Conservation (phyloP, 2,888 invertebrate genomes). For the Spisula solida region DNA sequence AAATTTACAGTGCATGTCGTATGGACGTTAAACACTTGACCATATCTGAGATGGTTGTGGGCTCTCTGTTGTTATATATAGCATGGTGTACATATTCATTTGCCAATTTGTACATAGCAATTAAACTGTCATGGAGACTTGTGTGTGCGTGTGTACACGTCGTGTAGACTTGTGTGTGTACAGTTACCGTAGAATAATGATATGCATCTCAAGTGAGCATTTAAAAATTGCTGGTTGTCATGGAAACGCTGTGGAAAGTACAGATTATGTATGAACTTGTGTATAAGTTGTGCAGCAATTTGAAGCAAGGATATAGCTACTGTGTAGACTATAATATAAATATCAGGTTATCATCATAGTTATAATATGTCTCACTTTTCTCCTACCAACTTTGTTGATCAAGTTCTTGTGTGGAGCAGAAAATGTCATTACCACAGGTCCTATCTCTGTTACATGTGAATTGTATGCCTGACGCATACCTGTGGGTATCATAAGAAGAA, state of each 20-base stretch:
- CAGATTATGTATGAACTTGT: not conserved
- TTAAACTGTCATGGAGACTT: constrained; percentile 14
- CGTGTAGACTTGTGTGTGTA: not conserved
- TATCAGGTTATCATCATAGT: constrained; percentile 1
- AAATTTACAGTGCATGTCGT: constrained; percentile 13
- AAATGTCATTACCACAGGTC: not conserved
- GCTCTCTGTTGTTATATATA: constrained; percentile 14
- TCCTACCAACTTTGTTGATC: not conserved
- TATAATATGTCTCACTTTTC: not conserved
- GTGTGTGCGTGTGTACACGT: not conserved
- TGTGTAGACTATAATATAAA: constrained; percentile 7
- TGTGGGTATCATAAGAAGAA: no score
- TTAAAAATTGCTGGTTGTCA: constrained; percentile 4
- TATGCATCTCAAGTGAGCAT: constrained; percentile 24
- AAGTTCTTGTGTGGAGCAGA: not conserved
- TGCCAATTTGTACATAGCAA: constrained; percentile 14
- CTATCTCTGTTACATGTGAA: no score
- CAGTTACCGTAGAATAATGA: not conserved
- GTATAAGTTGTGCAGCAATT: not conserved
- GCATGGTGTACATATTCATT: constrained; percentile 12
- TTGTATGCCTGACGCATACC: no score
- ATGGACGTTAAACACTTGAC: constrained; percentile 39
- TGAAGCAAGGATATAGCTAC: not conserved
- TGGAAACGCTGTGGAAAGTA: not conserved
- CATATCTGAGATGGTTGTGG: constrained; percentile 49